Base-by-base conservation (phyloP, 2,113 vertebrate species). In the Motacilla alba region DNA sequence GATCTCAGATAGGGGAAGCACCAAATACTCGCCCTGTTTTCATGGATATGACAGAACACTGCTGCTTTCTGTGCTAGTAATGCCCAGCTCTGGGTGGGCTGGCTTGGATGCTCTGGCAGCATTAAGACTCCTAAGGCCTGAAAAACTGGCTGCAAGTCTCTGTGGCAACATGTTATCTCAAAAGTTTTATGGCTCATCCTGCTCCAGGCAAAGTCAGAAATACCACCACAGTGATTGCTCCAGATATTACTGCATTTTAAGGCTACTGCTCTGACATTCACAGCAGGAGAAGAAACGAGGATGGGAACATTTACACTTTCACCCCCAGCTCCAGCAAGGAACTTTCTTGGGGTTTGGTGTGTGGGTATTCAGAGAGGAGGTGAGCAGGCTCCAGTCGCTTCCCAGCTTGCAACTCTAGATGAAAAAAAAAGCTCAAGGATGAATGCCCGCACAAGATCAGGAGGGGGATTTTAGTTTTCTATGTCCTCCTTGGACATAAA, bases 71-170 rank as follows among this genome's bases (percentile, higher is more conserved):
- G 30, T 2, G 1, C 47, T 50, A 58, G 30, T 33, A n/a, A 24
- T 67, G 47, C 76, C 35, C 73, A 66, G 60, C 31, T 59, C 50
- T 52, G 67, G 63, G 70, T 66, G 62, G 69, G 81, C 82, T 91
- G 78, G 31, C 49, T 91, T 3, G 1, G 39, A 27, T 35, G 21
- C 2, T 4, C 17, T 6, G 0, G 73, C 59, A 80, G n/a, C 50
- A 20, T 55, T 83, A 63, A 58, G 52, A 35, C 24, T 90, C 60
- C n/a, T 15, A 67, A 72, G 86, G 89, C 89, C 62, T 91, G 80
- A 94, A 95, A 96, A 97, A 96, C 83, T 94, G 86, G 69, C 73
- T 95, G 69, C 23, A 72, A 92, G 23, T 64, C 69, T 82, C 69
- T 89, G 89, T 64, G 52, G 60, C 24, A 89, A 78, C 47, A 39